Conservation (phyloP, 2,113 vertebrate genomes). For the Melanocharis versteri region DNA sequence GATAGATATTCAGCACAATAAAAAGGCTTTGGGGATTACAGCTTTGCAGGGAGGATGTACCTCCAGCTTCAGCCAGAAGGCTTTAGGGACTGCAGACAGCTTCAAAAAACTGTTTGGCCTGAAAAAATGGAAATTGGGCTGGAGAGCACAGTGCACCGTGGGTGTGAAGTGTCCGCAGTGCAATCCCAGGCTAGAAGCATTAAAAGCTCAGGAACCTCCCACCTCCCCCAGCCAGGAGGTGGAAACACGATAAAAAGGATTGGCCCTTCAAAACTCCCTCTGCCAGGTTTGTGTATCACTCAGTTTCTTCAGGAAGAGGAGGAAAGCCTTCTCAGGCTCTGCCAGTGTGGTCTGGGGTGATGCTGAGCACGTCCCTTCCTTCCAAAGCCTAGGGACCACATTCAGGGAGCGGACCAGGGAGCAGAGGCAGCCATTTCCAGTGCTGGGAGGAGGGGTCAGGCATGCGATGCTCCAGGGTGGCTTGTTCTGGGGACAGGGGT, state of each 20-base stretch:
- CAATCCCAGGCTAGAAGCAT: rapidly evolving
- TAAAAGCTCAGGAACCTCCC: background rate
- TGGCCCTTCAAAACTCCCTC: background rate
- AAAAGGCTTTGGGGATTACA: background rate
- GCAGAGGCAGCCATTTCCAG: no score
- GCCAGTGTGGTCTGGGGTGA: background rate
- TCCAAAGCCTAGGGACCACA: background rate
- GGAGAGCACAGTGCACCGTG: rapidly evolving
- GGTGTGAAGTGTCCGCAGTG: rapidly evolving
- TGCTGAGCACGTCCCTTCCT: background rate
- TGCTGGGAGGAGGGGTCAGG: background rate
- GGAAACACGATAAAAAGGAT: background rate
- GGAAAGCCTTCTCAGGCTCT: background rate
- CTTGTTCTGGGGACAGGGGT: background rate
- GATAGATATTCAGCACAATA: background rate
- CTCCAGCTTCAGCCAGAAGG: background rate
- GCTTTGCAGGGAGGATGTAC: background rate
- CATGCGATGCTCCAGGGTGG: rapidly evolving
- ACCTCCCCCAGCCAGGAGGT: background rate
- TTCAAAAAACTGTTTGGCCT: background rate
- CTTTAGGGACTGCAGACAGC: rapidly evolving
- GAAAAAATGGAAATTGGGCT: background rate
- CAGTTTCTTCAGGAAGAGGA: background rate
- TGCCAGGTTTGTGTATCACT: rapidly evolving
- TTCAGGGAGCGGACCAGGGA: rapidly evolving